These are phyloP conservation scores for Scalopus aquaticus DNA, from an alignment of 2,113 vertebrate genomes.

Conservation along the genomic window DNA sequence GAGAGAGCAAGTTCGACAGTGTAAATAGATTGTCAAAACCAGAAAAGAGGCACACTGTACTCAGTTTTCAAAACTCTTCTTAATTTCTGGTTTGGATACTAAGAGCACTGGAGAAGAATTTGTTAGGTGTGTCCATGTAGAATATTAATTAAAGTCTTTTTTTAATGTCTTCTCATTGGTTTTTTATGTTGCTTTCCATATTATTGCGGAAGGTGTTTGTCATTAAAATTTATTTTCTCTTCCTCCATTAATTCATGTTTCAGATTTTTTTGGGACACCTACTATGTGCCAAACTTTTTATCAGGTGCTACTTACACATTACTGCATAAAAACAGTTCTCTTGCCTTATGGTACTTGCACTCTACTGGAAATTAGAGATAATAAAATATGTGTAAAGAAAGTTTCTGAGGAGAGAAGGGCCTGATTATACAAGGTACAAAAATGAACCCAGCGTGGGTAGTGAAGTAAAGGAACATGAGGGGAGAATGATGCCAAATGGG, in stretches of 20 bases:
- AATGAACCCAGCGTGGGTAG: neutral
- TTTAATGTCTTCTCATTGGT: constrained; percentile 1
- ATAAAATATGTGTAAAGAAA: neutral
- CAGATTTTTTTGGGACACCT: neutral
- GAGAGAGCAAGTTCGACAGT: constrained; percentile 38
- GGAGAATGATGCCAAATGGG: neutral
- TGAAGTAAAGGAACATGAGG: neutral
- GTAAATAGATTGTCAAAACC: constrained; percentile 52
- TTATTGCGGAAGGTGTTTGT: neutral
- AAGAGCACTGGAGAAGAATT: constrained; percentile 40
- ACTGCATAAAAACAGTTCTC: neutral
- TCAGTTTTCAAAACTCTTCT: constrained; percentile 49
- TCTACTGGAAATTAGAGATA: neutral
- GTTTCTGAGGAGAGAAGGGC: neutral
- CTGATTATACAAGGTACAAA: neutral
- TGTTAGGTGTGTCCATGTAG: constrained; percentile 28
- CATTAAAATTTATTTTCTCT: constrained; percentile 43
- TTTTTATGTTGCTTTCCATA: constrained; percentile 33
- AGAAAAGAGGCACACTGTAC: constrained; percentile 42
- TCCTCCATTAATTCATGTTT: neutral
- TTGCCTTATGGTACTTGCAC: neutral
- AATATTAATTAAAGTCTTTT: constrained; percentile 58
- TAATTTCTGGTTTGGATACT: constrained; percentile 47
- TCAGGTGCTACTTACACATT: constrained; percentile 7
- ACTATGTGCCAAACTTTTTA: neutral